A percentile compares a stretch with the other conserved stretches of the same genome.
These are phyloP conservation scores for Dicerorhinus sumatrensis DNA, from an alignment of 2,113 vertebrate genomes.

Conservation along the genomic window DNA sequence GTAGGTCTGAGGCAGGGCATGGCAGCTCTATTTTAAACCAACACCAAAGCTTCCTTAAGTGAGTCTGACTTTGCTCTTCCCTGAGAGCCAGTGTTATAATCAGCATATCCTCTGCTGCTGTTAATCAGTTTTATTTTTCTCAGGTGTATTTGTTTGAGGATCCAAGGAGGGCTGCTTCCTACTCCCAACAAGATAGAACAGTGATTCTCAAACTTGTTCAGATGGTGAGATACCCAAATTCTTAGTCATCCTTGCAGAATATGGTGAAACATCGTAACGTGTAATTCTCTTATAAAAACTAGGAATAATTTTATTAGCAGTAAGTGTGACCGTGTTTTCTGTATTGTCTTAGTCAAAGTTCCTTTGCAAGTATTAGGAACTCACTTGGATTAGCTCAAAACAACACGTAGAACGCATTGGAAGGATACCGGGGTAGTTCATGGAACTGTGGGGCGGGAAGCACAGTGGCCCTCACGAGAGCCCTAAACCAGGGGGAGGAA, in stretches of 20 bases:
- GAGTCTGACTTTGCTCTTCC: background rate
- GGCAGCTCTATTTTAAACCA: background rate
- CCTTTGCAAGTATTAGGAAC: background rate
- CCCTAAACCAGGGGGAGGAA: background rate
- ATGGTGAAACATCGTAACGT: background rate
- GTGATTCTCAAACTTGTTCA: background rate
- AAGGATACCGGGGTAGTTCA: background rate
- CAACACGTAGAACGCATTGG: background rate
- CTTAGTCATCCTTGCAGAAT: background rate
- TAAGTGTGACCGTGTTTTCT: background rate
- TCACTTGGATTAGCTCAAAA: background rate
- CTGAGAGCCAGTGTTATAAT: background rate
- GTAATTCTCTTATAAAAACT: background rate
- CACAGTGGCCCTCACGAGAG: background rate
- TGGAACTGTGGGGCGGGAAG: background rate
- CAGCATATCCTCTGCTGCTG: background rate
- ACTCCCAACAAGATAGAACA: background rate
- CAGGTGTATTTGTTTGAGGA: background rate
- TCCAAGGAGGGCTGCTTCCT: background rate
- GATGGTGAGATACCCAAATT: background rate
- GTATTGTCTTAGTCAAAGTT: background rate
- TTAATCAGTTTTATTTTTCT: background rate
- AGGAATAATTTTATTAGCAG: background rate
- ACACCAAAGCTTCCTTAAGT: background rate
- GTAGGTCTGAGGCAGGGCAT: background rate